Base-by-base conservation (phyloP, 2,113 vertebrate species). In the Procavia capensis region DNA sequence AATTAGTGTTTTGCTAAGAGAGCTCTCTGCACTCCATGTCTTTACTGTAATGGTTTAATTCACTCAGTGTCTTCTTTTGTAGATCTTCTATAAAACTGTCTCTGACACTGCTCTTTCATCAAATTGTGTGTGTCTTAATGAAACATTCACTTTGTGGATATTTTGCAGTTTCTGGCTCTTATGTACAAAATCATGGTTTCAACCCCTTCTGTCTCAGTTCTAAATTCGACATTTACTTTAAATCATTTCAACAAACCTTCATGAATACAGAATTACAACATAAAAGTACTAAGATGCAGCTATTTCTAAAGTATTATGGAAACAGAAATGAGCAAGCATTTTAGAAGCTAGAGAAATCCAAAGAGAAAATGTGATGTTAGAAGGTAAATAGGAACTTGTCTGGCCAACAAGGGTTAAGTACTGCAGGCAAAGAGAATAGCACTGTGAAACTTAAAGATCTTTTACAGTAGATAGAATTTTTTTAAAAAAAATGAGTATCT, bases 401-500 rank as follows among this genome's bases (percentile, higher is more conserved):
- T 78, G 1, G 4, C 17, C 43, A 36, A 57, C 3, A 34, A 70
- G 14, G 34, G 20, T 2, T 3, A 5, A 0, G 0, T 80, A 9
- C 41, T 90, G 41, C 34, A 87, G 5, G 27, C 3, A 64, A 10
- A 70, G 78, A 14, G 68, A 70, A 81, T 5, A 66, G 16, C 25
- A 31, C 3, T 74, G 27, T 31, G 4, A 80, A 81, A 14, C 5
- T 43, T 41, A 88, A 72, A 72, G 27, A 31, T 27, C 11, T 45
- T n/a, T 47, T 78, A 76, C 1, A 36, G 17, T 31, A 27, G 6
- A 57, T 17, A 68, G 8, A 50, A 16, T 43, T 92, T 85, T 68
- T 19, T 59, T 36, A 47, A 64, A 47, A 66, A 22, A 31, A 8
- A 61, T 74, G 27, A 68, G 20, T 27, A 2, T 2, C 29, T 88